Conservation (phyloP, 1,140 invertebrate genomes). For the Neuroterus valhalla region DNA sequence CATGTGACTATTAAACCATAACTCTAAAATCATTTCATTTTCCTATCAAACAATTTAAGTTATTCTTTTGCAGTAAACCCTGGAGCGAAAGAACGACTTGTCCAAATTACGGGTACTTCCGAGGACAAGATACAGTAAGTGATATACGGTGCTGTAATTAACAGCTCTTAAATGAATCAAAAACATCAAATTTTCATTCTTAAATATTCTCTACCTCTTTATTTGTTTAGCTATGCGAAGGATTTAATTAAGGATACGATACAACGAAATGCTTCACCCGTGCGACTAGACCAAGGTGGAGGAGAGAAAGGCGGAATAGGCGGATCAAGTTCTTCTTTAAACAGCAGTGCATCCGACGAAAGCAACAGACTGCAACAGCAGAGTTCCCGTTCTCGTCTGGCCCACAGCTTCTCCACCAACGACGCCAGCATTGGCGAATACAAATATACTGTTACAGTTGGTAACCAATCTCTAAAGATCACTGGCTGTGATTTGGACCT, state of each 20-base stretch:
- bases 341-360: conserved; percentile 86
- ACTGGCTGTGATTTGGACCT: conserved; percentile 88
- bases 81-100: conserved; percentile 92
- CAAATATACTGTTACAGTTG: conserved; percentile 89
- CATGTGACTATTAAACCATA: conserved; percentile 41
- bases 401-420: conserved; percentile 88
- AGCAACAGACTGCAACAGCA: conserved; percentile 73
- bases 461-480: conserved; percentile 87
- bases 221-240: conserved; percentile 85
- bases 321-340: conserved; percentile 81
- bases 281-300: conserved; percentile 79
- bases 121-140: conserved; percentile 93
- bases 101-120: conserved; percentile 93
- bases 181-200: conserved; percentile 33
- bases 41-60: background rate
- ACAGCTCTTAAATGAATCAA: conserved; percentile 19
- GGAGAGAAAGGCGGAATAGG: conserved; percentile 78
- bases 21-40: conserved; percentile 32
- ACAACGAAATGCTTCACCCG: conserved; percentile 91
- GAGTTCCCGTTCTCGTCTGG: conserved; percentile 66
- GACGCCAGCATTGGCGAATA: conserved; percentile 90
- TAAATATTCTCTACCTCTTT: conserved; percentile 29
- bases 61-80: conserved; percentile 84
- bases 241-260: conserved; percentile 95
- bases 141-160: no score